Base-by-base conservation (phyloP, 2,888 invertebrate species). In the Eupithecia dodoneata region DNA sequence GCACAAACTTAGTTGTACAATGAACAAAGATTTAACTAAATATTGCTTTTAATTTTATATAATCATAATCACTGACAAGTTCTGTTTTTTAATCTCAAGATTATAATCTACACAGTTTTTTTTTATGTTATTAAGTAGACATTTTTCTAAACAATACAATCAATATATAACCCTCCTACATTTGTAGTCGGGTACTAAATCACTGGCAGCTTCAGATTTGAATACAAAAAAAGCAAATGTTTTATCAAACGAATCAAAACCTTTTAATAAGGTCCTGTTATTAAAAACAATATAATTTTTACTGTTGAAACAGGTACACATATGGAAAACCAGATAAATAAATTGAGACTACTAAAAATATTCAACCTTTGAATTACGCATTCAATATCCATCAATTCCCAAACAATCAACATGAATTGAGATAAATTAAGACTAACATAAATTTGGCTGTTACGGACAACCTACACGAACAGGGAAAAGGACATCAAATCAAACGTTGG, bases 401-500 rank as follows among this genome's bases (percentile, higher is more conserved):
- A 76, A 79, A 79, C 79, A 76, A 76, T 75, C 74, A 77, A 78
- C 78, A 79, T 77, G 73, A 76, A 79, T 79, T 79, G 79, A 75
- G 44, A 72, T 73, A 76, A 78, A 79, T 74, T 79, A 74, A 74
- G 59, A 77, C 73, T 76, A 76, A 80, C 74, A 70, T 76, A 75
- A 77, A 71, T 81, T 81, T 80, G 81, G 81, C 69, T 80, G 80
- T 72, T 76, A 76, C 67, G 69, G 72, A 79, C 77, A 79, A 81
- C 80, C 78, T 76, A 81, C 78, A 78, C 73, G 77, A 71, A 79
- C 69, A 79, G 76, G 80, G 74, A 81, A 83, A 82, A 85, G 84
- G 84, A 87, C 84, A 84, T 84, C 84, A 87, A 89, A 88, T 88
- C 85, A 88, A 89, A 86, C 88, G 89, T 90, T 92, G 94, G 94